Conservation (phyloP, 2,888 invertebrate genomes). For the Pycnomerus fuliginosus region DNA sequence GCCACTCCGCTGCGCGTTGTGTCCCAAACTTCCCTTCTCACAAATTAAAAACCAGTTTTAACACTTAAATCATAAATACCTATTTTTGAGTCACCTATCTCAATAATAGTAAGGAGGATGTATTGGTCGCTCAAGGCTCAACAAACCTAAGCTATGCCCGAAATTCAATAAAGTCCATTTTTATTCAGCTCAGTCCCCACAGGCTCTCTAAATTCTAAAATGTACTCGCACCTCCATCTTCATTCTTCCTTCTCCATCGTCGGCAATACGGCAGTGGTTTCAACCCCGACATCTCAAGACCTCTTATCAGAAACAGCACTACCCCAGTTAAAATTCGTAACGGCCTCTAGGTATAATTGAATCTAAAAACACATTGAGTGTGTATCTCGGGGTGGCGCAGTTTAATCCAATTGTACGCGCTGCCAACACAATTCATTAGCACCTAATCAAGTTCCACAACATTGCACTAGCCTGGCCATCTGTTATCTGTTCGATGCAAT, state of each 20-base stretch:
- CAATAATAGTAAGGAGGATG: too few species aligned
- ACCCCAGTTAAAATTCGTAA: constrained; percentile 43
- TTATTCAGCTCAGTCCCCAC: constrained; percentile 32
- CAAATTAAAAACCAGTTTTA: too few species aligned
- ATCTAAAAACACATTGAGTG: constrained; percentile 46
- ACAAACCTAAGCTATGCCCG: too few species aligned
- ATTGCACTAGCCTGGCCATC: constrained; percentile 43
- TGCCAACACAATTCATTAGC: constrained; percentile 48
- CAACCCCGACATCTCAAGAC: too few species aligned
- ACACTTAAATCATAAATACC: too few species aligned
- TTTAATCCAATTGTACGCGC: constrained; percentile 47
- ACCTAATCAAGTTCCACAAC: constrained; percentile 51
- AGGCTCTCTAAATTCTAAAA: constrained; percentile 35
- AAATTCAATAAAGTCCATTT: constrained; percentile 25
- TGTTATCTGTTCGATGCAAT: constrained; percentile 44
- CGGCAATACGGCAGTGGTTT: too few species aligned
- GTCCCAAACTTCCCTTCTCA: too few species aligned
- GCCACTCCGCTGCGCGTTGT: too few species aligned
- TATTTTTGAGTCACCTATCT: too few species aligned
- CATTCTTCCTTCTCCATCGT: constrained; percentile 38
- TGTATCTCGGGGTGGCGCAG: constrained; percentile 31
- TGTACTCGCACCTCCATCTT: constrained; percentile 39
- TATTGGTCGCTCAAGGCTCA: too few species aligned
- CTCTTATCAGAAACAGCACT: too few species aligned
- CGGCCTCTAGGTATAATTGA: constrained; percentile 40